Evolutionary conservation across 2,797 vertebrate species (phyloP), one percentile per base, ranked within the genome.

Genomic region (Hippocampus kuda): DNA sequence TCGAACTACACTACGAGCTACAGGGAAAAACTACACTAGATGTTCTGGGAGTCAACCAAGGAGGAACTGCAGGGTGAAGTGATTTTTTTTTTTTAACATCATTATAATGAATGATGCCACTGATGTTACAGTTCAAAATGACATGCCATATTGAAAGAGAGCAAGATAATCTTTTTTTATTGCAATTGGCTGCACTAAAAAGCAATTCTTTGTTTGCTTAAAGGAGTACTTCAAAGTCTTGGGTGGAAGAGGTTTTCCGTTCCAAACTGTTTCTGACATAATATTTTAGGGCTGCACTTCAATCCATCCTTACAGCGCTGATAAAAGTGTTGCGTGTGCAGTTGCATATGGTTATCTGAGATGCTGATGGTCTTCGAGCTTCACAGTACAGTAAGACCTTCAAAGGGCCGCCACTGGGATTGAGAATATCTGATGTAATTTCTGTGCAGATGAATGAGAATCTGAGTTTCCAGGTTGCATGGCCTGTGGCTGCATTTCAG

Each of bases 361-460:
- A 69, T 77, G 77, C 84, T 88, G 84, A 89, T 90, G 84, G 80
- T 84, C 85, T 87, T 86, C 80, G 79, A 86, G 81, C 82, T 75
- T 78, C 80, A 75, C 75, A 65, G 75, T 66, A 72, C 69, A 71
- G 80, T 70, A 49, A 18, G 48, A 49, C 48, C 41, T 78, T 90
- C 86, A 89, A 90, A 88, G 82, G 79, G 70, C 83, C 84, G 72
- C 75, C 84, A 70, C 76, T 79, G 81, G 89, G 87, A 87, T 81
- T 77, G 78, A 71, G 85, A 88, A 89, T 89, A 89, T 89, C 88
- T 88, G 85, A 88, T 89, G 83, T 85, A 85, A 89, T 88, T 89
- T 87, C 79, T 88, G 79, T 79, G 86, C 86, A 90, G 91, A 93
- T 92, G 91, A 93, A 93, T 90, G 91, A 91, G 88, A 87, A 85